phyloP scores from a whole-genome alignment of 1,140 invertebrate species.

The Bombus sibiricus region DNA sequence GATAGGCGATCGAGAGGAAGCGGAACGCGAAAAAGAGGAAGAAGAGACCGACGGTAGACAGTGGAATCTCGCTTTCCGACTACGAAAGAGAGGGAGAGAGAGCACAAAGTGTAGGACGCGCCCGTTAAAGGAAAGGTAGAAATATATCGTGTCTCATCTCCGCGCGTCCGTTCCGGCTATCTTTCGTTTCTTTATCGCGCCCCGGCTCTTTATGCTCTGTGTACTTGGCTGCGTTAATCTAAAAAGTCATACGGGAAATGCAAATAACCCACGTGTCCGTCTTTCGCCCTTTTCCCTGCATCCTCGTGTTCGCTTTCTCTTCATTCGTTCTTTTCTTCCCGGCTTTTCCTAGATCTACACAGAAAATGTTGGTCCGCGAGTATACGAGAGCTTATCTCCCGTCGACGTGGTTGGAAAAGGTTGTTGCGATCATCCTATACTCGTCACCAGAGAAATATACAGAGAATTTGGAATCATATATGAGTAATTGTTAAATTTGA shows the following conservation, averaged over 20 bases:
- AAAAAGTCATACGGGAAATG: constrained; percentile 28
- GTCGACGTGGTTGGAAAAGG: too few relatives aligned
- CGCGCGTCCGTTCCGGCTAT: constrained; percentile 59
- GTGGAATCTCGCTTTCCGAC: constrained; percentile 29
- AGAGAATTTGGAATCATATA: too few relatives aligned
- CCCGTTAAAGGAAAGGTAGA: constrained; percentile 64
- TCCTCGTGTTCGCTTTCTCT: not conserved
- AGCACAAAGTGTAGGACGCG: constrained; percentile 67
- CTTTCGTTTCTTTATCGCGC: constrained; percentile 37
- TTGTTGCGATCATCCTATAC: too few relatives aligned
- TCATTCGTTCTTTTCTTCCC: not conserved
- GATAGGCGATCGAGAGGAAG: constrained; percentile 40
- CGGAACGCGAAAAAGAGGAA: constrained; percentile 8
- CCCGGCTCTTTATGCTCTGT: not conserved
- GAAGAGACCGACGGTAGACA: constrained; percentile 41
- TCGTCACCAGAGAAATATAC: too few relatives aligned
- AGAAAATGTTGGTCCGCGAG: too few relatives aligned
- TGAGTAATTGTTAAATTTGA: too few relatives aligned
- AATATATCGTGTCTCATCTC: constrained; percentile 70
- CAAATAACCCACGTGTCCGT: not conserved
- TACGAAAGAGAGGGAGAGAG: constrained; percentile 45
- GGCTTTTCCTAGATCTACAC: not conserved
- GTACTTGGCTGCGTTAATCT: constrained; percentile 22
- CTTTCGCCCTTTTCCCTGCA: not conserved
- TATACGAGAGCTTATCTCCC: too few relatives aligned